Evolutionary conservation across 2,888 invertebrate genomes (phyloP), one percentile per base, ranked within the genome.

Genomic region (Dastarcus helophoroides): DNA sequence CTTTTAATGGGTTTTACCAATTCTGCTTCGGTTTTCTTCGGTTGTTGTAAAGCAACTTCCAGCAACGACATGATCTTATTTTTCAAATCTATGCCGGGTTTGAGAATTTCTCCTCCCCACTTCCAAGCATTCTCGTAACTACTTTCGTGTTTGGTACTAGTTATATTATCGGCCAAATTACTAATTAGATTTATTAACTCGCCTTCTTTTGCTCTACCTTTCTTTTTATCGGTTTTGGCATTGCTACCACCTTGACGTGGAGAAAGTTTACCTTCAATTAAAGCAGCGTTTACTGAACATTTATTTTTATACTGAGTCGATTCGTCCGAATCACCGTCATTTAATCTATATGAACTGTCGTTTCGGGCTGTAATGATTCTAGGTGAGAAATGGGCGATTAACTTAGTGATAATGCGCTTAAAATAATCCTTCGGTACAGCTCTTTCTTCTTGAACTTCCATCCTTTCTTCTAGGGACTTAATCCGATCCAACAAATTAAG

Each of bases 381-480:
- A 0, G 35, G 33, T 6, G 40, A 34, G 22, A 46, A 44, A 26
- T 47, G 39, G 4, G 37, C 34, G 7, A 58, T 44, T n/a, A 61
- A 35, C 43, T 56, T 60, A 2, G 53, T 52, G 3, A 61, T 52
- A n/a, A 60, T 54, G 29, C 48, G 46, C 31, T 56, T 57, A 32
- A 61, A 58, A 34, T 60, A 60, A 13, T 60, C 58, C 35, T 53
- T 59, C 0, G 55, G 48, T 3, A 61, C 59, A 1, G 58, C 47
- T 22, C 38, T 43, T 40, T 58, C 55, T 38, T 61, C 60, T 31
- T 61, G 59, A 3, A 44, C 39, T 2, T 44, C 38, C 5, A 60
- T 31, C 22, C 60, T 38, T 9, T 43, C 44, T 39, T 61, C 61
- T 15, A 61, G 41, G 7, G 40, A 32, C 11, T 43, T 47, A 10